A percentile compares a stretch with the other conserved stretches of the same genome.
These are phyloP conservation scores for Zenarchopterus dispar DNA, from an alignment of 2,797 vertebrate species.

Conservation along the genomic window DNA sequence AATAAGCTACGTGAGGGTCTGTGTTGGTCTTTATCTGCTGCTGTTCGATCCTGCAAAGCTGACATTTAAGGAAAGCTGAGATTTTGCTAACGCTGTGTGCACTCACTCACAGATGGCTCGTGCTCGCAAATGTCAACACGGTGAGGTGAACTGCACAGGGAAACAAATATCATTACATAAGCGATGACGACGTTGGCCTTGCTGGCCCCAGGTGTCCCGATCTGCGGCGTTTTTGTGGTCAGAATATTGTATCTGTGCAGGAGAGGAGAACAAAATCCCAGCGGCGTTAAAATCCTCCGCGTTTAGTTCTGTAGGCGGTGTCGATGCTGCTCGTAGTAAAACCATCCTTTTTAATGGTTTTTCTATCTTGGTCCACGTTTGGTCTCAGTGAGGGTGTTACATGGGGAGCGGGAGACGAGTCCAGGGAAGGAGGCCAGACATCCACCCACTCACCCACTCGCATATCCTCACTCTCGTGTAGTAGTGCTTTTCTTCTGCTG, in stretches of 20 bases:
- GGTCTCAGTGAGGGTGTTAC: slow-evolving; percentile 55
- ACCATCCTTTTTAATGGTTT: slow-evolving; percentile 29
- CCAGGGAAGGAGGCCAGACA: slow-evolving; percentile 74
- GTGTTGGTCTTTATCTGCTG: slow-evolving; percentile 32
- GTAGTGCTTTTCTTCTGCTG: slow-evolving; percentile 72
- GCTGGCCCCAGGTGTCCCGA: slow-evolving; percentile 62
- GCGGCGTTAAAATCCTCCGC: slow-evolving; percentile 6
- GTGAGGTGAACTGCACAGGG: slow-evolving; percentile 58
- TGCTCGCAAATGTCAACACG: slow-evolving; percentile 68
- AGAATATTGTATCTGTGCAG: slow-evolving; percentile 19
- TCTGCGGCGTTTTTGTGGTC: slow-evolving; percentile 9
- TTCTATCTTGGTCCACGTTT: slow-evolving; percentile 63
- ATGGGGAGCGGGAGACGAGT: slow-evolving; percentile 59
- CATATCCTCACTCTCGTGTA: slow-evolving; percentile 5
- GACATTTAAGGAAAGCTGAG: slow-evolving; percentile 61
- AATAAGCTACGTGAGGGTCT: not conserved
- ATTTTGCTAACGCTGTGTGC: slow-evolving; percentile 54
- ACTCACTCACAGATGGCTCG: slow-evolving; percentile 64
- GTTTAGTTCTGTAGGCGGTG: slow-evolving; percentile 21
- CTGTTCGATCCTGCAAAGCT: slow-evolving; percentile 30
- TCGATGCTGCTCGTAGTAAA: slow-evolving; percentile 49
- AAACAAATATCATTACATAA: slow-evolving; percentile 64
- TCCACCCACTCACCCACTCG: slow-evolving; percentile 51
- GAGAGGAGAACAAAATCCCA: slow-evolving; percentile 24
- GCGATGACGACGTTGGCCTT: slow-evolving; percentile 44